Percentiles rank a stretch among this genome's conserved stretches.
These are phyloP conservation scores for Acinonyx jubatus DNA, from an alignment of 2,113 vertebrate genomes.

Conservation along the genomic window DNA sequence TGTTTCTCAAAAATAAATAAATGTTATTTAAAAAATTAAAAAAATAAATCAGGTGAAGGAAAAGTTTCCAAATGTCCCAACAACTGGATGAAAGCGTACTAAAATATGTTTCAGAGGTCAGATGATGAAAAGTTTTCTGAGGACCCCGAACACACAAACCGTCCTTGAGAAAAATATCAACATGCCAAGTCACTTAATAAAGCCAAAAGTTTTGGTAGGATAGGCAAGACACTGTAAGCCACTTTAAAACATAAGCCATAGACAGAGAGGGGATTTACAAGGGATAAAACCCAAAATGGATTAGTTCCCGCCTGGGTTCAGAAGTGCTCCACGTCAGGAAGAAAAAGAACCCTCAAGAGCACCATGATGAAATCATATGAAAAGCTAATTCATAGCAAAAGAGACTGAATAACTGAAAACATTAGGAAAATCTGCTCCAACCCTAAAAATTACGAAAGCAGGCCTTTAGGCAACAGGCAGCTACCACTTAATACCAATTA, in stretches of 20 bases:
- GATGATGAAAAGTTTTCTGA: background rate
- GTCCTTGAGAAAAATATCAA: background rate
- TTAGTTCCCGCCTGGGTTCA: background rate
- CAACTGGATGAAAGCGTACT: background rate
- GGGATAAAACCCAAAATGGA: background rate
- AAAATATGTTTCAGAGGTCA: background rate
- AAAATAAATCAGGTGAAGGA: too few relatives aligned
- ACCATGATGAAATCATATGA: background rate
- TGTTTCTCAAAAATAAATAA: too few relatives aligned
- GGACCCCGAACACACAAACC: background rate
- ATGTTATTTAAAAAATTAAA: too few relatives aligned
- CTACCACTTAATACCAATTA: background rate
- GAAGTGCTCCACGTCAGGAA: background rate
- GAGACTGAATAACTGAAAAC: background rate
- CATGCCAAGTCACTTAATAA: too few relatives aligned
- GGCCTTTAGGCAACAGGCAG: background rate
- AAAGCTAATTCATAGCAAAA: background rate
- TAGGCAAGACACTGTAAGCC: background rate
- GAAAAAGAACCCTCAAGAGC: background rate
- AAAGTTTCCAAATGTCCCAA: background rate
- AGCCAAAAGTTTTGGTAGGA: accelerated
- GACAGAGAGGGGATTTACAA: background rate
- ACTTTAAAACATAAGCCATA: background rate
- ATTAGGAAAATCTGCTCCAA: background rate
- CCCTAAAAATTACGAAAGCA: background rate